Evolutionary conservation across 2,888 invertebrate species (phyloP), one percentile per base, ranked within the genome.

Genomic region (Mantis religiosa): DNA sequence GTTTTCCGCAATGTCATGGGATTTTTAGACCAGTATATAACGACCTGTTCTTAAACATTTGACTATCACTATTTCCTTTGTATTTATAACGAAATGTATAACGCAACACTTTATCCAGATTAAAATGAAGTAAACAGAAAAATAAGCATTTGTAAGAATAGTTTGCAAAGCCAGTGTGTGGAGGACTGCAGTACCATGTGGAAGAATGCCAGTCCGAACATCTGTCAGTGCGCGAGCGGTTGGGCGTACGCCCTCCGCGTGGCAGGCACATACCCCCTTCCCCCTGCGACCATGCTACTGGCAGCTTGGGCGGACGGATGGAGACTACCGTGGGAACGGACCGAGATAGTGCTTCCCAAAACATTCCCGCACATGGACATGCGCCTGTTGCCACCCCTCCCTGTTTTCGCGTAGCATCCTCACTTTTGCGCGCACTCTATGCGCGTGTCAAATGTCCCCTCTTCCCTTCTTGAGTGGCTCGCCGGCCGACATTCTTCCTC

Each of bases 331-430:
- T 89, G 89, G 89, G 89, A 89, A 88, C 88, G 54, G 84, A 82
- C 34, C 20, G 86, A 81, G 47, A 54, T 25, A 25, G 88, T 14
- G 89, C 89, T 88, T 89, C 89, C 89, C 89, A 89, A 89, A 87
- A 89, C 89, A 89, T 88, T 87, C 89, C 84, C 89, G 27, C 83
- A 25, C 86, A 41, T 54, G 54, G 34, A 54, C 88, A 82, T 88
- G 27, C 82, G 30, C 82, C 81, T 28, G 28, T 28, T 54, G 82
- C 30, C 41, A 88, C 27, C 81, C 34, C 30, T 25, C 20, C 88
- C 85, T 85, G 85, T 85, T 85, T 85, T 85, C 47, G 85, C 85
- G 34, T n/a, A 83, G 83, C 34, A 84, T 83, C 28, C 54, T 81
- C 41, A 71, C 81, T 83, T 82, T 83, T 87, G 82, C 87, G 89